These are phyloP conservation scores for Terebella lapidaria DNA, from an alignment of 2,888 invertebrate species.

Conservation along the genomic window DNA sequence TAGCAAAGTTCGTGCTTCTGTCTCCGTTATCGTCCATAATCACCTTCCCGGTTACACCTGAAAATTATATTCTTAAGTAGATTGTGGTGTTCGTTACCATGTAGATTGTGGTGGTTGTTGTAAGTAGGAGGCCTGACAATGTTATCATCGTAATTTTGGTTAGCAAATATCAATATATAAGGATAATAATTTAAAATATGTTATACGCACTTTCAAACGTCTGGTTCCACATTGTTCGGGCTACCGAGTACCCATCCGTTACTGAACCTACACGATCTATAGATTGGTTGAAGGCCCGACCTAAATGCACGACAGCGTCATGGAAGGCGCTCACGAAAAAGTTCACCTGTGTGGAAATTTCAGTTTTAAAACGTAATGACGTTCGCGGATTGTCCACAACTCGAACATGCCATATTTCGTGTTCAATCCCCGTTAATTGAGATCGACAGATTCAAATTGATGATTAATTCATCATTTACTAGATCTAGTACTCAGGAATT, in stretches of 20 bases:
- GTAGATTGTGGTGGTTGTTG: background rate
- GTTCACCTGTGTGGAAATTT: conserved; percentile 31
- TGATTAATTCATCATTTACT: too few species aligned
- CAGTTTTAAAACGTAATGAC: background rate
- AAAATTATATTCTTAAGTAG: too few species aligned
- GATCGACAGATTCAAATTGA: too few species aligned
- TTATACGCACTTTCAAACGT: conserved; percentile 35
- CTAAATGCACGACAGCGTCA: conserved; percentile 36
- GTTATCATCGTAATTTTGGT: too few species aligned
- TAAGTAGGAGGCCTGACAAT: too few species aligned
- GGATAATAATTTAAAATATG: too few species aligned
- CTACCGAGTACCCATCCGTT: conserved; percentile 28
- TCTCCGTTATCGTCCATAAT: conserved; percentile 38
- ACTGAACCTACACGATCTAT: conserved; percentile 22
- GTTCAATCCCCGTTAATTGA: too few species aligned
- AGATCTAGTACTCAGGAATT: background rate
- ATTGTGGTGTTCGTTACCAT: background rate
- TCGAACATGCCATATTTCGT: too few species aligned
- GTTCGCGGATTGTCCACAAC: too few species aligned
- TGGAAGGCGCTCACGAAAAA: conserved; percentile 37
- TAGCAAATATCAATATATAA: too few species aligned
- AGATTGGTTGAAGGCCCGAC: conserved; percentile 33
- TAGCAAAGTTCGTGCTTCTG: conserved; percentile 33
- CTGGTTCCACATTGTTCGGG: conserved; percentile 32
- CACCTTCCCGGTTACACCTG: conserved; percentile 34